Evolutionary conservation across 2,888 invertebrate genomes (phyloP).

Genomic region (Colletes collaris): DNA sequence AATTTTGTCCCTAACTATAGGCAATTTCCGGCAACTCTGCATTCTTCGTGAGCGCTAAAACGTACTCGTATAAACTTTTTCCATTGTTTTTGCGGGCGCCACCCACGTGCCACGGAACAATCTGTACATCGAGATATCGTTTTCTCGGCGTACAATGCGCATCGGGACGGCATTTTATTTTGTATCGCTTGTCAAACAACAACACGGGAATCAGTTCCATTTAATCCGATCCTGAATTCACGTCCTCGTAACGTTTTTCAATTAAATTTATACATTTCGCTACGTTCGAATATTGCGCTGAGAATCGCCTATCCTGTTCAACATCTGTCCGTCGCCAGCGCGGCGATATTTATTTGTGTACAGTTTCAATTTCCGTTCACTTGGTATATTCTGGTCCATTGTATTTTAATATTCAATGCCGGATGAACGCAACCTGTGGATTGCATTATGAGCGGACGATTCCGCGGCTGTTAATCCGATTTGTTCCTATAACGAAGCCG

Average conservation of each 20-base stretch:
- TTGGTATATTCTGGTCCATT: background rate
- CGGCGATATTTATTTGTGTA: background rate
- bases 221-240: too few relatives aligned
- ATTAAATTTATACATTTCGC: background rate
- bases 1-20: too few relatives aligned
- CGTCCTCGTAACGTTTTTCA: background rate
- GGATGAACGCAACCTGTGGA: background rate
- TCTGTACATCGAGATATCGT: too few relatives aligned
- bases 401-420: constrained; percentile 12
- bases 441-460: constrained; percentile 12
- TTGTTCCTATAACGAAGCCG: constrained; percentile 5
- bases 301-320: background rate
- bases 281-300: background rate
- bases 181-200: too few relatives aligned
- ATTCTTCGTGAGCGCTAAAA: too few relatives aligned
- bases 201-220: too few relatives aligned
- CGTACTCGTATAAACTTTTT: too few relatives aligned
- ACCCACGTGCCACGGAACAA: too few relatives aligned
- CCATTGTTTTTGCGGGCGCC: too few relatives aligned
- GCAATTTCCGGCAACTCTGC: too few relatives aligned
- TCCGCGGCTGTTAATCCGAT: constrained; percentile 28
- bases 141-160: too few relatives aligned
- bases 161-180: too few relatives aligned
- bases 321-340: background rate
- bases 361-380: constrained; percentile 1